A percentile compares a stretch with the other conserved stretches of the same genome.
Evolutionary conservation across 2,888 invertebrate species (phyloP).

Genomic region (Altica lythri): DNA sequence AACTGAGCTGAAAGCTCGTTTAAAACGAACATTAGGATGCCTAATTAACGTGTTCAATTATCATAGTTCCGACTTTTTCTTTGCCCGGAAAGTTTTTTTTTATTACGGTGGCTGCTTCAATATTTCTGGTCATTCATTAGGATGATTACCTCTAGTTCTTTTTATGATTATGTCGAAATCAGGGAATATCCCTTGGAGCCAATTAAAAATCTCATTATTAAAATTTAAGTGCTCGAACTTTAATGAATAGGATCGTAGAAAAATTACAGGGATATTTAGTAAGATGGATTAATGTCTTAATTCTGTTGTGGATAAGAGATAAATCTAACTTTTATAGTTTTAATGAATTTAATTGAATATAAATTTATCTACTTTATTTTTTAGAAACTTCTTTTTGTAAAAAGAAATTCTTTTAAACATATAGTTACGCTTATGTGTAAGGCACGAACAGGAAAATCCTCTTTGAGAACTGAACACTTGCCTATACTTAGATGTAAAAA

Average conservation of each 20-base stretch:
- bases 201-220: conserved; percentile 22
- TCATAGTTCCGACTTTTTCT: conserved; percentile 40
- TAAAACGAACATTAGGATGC: conserved; percentile 44
- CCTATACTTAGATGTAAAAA: conserved; percentile 27
- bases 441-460: conserved; percentile 28
- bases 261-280: conserved; percentile 10
- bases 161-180: conserved; percentile 26
- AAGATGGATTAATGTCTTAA: conserved; percentile 17
- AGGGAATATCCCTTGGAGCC: conserved; percentile 7
- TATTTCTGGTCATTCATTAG: conserved; percentile 25
- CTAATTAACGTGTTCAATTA: conserved; percentile 50
- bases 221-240: conserved; percentile 12
- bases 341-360: no score
- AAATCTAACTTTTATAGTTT: no score
- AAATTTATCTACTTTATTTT: no score
- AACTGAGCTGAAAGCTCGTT: conserved; percentile 39
- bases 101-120: conserved; percentile 13
- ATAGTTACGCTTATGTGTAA: no score
- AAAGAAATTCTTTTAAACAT: no score
- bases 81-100: conserved; percentile 30
- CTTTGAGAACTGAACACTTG: conserved; percentile 35
- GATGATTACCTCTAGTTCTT: conserved; percentile 21
- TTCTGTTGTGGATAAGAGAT: no score
- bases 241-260: conserved; percentile 12
- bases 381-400: no score